Evolutionary conservation across 2,113 vertebrate species (phyloP).

Genomic region (Mola mola): DNA sequence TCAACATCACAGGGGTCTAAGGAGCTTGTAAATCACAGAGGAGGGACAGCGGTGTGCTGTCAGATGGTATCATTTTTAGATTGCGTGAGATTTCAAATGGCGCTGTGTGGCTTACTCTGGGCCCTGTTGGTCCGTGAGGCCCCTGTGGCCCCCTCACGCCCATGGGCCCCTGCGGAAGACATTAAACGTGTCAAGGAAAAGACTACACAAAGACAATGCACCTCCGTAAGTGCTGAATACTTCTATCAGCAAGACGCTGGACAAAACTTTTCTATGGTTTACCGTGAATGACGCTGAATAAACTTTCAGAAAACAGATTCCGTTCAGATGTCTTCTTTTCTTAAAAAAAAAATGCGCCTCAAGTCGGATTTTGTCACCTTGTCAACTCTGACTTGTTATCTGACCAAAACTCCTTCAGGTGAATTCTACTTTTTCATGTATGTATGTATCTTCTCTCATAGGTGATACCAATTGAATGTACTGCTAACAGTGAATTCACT

Average conservation of each 20-base stretch:
- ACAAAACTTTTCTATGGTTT: not conserved
- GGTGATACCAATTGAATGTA: no score
- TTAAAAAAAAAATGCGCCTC: no score
- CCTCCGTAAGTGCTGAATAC: not conserved
- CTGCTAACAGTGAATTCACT: no score
- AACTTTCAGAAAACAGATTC: no score
- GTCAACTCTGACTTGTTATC: no score
- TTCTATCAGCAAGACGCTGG: not conserved
- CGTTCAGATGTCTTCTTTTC: not conserved
- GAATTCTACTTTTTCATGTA: no score
- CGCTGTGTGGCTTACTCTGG: slow-evolving; percentile 84
- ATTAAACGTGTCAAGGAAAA: slow-evolving; percentile 19
- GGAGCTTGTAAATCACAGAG: slow-evolving; percentile 6
- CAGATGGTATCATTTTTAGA: not conserved
- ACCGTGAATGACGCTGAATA: no score
- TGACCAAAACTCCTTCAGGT: no score
- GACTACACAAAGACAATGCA: not conserved
- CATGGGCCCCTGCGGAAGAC: slow-evolving; percentile 85
- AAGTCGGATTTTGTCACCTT: no score
- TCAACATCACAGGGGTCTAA: slow-evolving; percentile 5
- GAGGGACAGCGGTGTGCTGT: not conserved
- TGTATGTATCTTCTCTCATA: no score
- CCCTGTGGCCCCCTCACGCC: slow-evolving; percentile 92
- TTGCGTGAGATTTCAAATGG: slow-evolving; percentile 2
- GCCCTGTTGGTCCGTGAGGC: slow-evolving; percentile 87